Conservation (phyloP, 2,113 vertebrate species). For the Chaetodon auriga region DNA sequence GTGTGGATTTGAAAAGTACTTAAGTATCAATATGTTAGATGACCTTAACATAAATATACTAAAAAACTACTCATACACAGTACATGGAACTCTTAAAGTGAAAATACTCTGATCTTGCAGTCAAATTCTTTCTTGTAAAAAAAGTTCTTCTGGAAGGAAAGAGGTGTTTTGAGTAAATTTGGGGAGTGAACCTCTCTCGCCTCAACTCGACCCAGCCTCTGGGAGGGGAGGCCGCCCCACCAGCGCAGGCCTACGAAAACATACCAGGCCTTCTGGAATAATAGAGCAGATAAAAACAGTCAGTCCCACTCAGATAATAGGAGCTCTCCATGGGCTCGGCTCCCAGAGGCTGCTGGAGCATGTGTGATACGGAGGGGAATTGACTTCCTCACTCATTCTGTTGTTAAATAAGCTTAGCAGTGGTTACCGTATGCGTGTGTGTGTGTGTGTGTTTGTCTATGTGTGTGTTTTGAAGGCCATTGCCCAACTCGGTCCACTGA, state of each 20-base stretch:
- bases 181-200: neutral
- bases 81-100: neutral
- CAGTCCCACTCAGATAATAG: conserved; percentile 51
- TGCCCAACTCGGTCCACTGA: conserved; percentile 28
- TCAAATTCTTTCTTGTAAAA: neutral
- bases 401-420: conserved; percentile 9
- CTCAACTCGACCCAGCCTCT: neutral
- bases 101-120: neutral
- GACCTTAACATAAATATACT: neutral
- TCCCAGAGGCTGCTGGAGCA: conserved; percentile 23
- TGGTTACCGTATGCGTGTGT: conserved; percentile 1
- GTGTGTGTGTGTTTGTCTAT: neutral
- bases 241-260: conserved; percentile 50
- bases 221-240: neutral
- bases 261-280: conserved; percentile 61
- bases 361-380: conserved; percentile 25
- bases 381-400: conserved; percentile 40
- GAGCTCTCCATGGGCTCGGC: conserved; percentile 23
- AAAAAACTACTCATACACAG: neutral
- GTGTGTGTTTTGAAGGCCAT: conserved; percentile 14
- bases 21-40: no score
- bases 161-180: neutral
- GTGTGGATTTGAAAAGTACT: no score
- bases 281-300: conserved; percentile 59
- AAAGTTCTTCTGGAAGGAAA: neutral